Evolutionary conservation across 2,113 vertebrate species (phyloP).

Genomic region (Nesoenas mayeri): DNA sequence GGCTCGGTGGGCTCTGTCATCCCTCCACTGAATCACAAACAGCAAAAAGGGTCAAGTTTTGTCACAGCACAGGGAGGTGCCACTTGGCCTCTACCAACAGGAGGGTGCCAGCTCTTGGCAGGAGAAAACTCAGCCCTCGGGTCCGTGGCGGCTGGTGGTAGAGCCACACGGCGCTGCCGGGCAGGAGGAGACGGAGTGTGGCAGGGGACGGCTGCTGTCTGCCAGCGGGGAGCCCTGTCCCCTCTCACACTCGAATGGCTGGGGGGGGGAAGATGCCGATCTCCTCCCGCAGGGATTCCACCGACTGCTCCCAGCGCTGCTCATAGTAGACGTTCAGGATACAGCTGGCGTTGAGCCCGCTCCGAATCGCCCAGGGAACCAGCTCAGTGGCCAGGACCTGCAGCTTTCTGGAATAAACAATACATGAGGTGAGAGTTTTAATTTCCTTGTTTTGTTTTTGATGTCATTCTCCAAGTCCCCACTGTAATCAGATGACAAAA

Average conservation of each 20-base stretch:
- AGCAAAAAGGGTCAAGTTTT: neutral
- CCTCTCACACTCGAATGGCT: neutral
- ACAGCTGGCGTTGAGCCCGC: slow-evolving; percentile 76
- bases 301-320: slow-evolving; percentile 88
- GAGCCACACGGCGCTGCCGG: fast-evolving
- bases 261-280: slow-evolving; percentile 86
- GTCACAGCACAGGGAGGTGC: neutral
- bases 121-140: neutral
- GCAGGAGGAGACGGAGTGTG: fast-evolving
- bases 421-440: neutral
- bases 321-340: slow-evolving; percentile 91
- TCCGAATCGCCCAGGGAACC: slow-evolving; percentile 89
- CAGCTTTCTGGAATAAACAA: slow-evolving; percentile 73
- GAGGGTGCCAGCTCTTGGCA: neutral
- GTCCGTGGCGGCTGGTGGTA: neutral
- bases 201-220: neutral
- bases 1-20: neutral
- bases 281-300: slow-evolving; percentile 84
- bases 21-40: neutral
- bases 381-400: slow-evolving; percentile 78
- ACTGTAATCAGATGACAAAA: neutral
- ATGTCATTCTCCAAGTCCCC: neutral
- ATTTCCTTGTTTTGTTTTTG: neutral
- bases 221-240: neutral
- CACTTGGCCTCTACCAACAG: neutral